Conservation (phyloP, 2,888 invertebrate genomes). For the Panopea generosa region DNA sequence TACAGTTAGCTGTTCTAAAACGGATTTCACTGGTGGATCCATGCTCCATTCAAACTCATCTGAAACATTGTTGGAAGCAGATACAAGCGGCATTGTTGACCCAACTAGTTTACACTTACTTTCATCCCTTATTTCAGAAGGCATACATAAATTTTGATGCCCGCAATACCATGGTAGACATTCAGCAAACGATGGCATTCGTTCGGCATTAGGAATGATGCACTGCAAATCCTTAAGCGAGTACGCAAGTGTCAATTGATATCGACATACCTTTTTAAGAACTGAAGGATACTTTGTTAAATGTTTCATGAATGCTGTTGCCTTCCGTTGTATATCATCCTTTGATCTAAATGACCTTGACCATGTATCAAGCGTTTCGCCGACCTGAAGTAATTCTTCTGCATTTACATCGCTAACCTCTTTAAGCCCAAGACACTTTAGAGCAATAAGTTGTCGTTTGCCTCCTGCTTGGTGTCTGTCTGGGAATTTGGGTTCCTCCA, state of each 20-base stretch:
- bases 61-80: not conserved
- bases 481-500: constrained; percentile 32
- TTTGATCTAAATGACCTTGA: not conserved
- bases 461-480: not conserved
- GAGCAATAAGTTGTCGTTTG: not conserved
- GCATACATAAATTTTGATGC: constrained; percentile 1
- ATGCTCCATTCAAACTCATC: constrained; percentile 25
- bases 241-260: not conserved
- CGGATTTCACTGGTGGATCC: constrained; percentile 23
- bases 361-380: constrained; percentile 17
- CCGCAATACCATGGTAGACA: constrained; percentile 16
- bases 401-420: constrained; percentile 3
- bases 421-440: constrained; percentile 20
- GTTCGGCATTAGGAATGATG: not conserved
- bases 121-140: not conserved
- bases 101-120: constrained; percentile 18
- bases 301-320: constrained; percentile 8
- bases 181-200: constrained; percentile 2
- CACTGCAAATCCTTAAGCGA: not conserved
- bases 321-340: constrained; percentile 1
- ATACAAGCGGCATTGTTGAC: not conserved
- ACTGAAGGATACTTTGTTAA: not conserved
- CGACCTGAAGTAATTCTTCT: constrained; percentile 23
- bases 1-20: constrained; percentile 42
- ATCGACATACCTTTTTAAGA: not conserved